Evolutionary conservation across 2,888 invertebrate genomes (phyloP), one percentile per base, ranked within the genome.

Genomic region (Nowickia ferox): DNA sequence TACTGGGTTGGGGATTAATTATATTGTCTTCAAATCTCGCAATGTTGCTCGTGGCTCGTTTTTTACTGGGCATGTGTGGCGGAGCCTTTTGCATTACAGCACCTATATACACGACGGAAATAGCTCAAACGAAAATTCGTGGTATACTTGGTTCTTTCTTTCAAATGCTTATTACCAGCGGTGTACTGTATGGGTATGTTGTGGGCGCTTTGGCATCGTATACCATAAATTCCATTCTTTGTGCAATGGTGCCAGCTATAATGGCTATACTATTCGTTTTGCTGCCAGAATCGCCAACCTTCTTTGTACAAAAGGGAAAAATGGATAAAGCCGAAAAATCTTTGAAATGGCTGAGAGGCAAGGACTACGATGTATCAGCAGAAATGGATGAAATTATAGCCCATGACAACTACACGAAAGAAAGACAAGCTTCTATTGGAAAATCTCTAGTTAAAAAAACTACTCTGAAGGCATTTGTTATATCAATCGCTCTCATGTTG

Each of bases 211-310:
- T 89, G 10, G 75, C 91, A 0, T 69, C 87, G 42, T 91, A 92
- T 5, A 90, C 90, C 63, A 84, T 84, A 80, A 87, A 90, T 85
- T 92, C 91, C 61, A 68, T 93, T 4, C 87, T 92, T 1, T 91
- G 91, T 68, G 91, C 88, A 17, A 9, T 90, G 42, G 65, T 93
- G 13, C 93, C 97, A 0, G 89, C 97, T 0, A 88, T 96, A 8
- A 96, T 97, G 88, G 95, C 95, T 0, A 88, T 94, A 0, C 93
- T 96, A 1, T 96, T 97, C 92, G 94, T 96, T 89, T 96, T 96
- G 88, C 96, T 98, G 95, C 98, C 98, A 0, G 98, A 98, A 92
- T 95, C 97, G 2, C 98, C 98, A 0, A 94, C 95, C 44, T 97
- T 94, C 90, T 93, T 95, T 87, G 94, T 96, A 85, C 89, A 88